Base-by-base conservation (phyloP, 1,140 invertebrate species). In the Drosophila pseudoananassae region DNA sequence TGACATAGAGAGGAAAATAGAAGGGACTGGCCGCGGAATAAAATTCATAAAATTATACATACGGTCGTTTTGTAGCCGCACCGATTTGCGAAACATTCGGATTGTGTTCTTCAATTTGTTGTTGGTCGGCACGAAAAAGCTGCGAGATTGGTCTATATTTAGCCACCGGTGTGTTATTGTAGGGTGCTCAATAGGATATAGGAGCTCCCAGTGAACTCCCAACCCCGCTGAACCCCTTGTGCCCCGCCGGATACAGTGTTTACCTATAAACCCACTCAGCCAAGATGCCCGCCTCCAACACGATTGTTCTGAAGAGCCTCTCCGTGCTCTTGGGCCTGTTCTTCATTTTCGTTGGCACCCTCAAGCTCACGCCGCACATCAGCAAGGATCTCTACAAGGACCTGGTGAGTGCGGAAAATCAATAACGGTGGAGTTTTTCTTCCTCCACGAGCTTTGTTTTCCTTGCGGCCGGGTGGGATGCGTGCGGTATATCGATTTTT, bases 311-410 rank as follows among this genome's bases (percentile, higher is more conserved):
- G 55, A 97, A 95, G 92, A 97, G 97, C 92, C 93, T 99, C 58
- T 98, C 98, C 9, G 93, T 99, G 66, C 94, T 98, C 29, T 93
- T 99, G 76, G 98, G 98, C 53, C 94, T 99, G 72, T 99, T 99
- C 93, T 99, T 99, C 92, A 95, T 99, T 79, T 98, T 99, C 92
- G 96, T 98, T 63, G 98, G 98, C 47, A 96, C 96, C 17, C 96
- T 98, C 82, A 99, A 99, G 93, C 93, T 99, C 52, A 97, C 97
- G 61, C 97, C 97, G 66, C 94, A 96, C 72, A 95, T 99, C 59
- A 98, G 97, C 84, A 97, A 97, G 93, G 98, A 99, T 92, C 94
- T 99, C 54, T 98, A 99, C 92, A 98, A 98, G 94, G 98, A 99
- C 94, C 95, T 99, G 95, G 98, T 99, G 93, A 95, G 95, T 69